Percentiles rank a stretch among this genome's conserved stretches.
Evolutionary conservation across 2,888 invertebrate species (phyloP).

Genomic region (Hypolimnas misippus): DNA sequence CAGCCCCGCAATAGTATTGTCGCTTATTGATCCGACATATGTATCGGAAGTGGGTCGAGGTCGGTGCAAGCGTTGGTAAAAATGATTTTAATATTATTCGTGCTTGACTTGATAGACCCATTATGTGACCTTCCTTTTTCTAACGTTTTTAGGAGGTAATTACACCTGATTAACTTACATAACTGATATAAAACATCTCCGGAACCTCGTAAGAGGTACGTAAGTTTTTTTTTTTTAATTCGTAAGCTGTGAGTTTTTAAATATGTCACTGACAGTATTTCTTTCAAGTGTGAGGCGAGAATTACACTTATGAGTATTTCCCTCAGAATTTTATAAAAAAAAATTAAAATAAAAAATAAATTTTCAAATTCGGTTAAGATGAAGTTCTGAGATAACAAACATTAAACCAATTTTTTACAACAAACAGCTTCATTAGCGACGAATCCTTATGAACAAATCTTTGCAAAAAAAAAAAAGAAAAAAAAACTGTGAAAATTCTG

Average conservation of each 20-base stretch:
- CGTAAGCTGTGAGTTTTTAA: too few species aligned
- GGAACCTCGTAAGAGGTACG: too few species aligned
- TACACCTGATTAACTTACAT: not conserved
- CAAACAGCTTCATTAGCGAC: not conserved
- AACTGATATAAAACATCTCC: too few species aligned
- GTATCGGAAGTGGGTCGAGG: constrained; percentile 24
- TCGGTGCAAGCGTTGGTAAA: constrained; percentile 5
- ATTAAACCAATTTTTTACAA: not conserved
- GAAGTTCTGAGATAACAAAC: too few species aligned
- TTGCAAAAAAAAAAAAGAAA: not conserved
- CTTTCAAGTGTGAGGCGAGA: too few species aligned
- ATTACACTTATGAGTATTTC: too few species aligned
- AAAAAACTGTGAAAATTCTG: too few species aligned
- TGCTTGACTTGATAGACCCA: not conserved
- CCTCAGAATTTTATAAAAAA: too few species aligned
- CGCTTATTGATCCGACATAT: not conserved
- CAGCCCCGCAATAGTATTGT: not conserved
- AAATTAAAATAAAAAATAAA: too few species aligned
- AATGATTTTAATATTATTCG: constrained; percentile 12
- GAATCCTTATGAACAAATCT: not conserved
- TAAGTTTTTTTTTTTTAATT: too few species aligned
- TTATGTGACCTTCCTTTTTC: not conserved
- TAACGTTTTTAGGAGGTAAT: not conserved
- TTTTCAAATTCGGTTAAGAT: too few species aligned
- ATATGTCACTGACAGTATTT: too few species aligned